Evolutionary conservation across 2,113 vertebrate genomes (phyloP).

Genomic region (Pelusios castaneus): DNA sequence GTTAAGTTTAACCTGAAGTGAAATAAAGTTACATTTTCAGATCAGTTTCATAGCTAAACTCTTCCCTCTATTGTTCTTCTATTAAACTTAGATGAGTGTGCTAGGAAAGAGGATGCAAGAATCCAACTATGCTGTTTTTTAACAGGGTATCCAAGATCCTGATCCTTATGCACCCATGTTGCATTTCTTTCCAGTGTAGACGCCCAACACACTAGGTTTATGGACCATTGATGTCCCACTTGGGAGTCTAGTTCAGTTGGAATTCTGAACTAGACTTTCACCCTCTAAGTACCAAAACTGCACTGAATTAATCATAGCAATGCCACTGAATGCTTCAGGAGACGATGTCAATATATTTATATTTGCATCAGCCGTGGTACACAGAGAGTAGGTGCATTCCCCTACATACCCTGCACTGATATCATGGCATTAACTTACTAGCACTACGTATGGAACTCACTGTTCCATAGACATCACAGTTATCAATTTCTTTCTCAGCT

Average conservation of each 20-base stretch:
- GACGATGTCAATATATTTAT: background rate
- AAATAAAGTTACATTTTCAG: background rate
- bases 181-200: background rate
- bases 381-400: too few relatives aligned
- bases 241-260: fast-evolving
- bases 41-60: background rate
- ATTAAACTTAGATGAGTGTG: background rate
- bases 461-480: too few relatives aligned
- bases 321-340: background rate
- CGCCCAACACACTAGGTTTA: background rate
- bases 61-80: background rate
- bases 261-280: background rate
- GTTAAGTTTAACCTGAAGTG: background rate
- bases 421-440: too few relatives aligned
- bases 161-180: background rate
- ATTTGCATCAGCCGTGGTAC: background rate
- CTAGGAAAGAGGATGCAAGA: background rate
- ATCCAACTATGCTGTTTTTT: background rate
- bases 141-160: background rate
- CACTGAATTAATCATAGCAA: background rate
- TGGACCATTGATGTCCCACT: background rate
- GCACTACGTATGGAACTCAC: too few relatives aligned
- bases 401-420: too few relatives aligned
- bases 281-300: background rate
- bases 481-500: background rate